Base-by-base conservation (phyloP, 2,888 invertebrate genomes). In the Megamerina dolium region DNA sequence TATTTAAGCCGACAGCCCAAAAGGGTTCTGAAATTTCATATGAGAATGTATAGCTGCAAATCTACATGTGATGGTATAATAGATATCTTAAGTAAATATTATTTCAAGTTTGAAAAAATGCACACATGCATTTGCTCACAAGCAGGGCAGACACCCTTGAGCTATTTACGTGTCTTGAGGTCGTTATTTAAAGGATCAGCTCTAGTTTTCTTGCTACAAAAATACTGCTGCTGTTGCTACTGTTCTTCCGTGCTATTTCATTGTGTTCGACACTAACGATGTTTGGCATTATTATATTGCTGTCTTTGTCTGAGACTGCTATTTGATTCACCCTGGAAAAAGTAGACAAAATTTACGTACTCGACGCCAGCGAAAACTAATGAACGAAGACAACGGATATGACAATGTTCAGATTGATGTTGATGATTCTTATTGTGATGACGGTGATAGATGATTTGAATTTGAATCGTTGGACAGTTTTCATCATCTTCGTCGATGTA, bases 371-470 rank as follows among this genome's bases (percentile, higher is more conserved):
- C 6, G 10, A 23, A 6, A 8, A 23, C 23, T 6, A 23, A 23
- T 6, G 10, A 6, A 23, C 23, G 23, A 10, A 8, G 10, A 10
- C 6, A 6, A 23, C 23, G 23, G 10, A 8, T 10, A 23, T 23
- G 23, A 23, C 23, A 10, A 23, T 23, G 8, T 8, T 23, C 8
- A 23, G 6, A 10, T 23, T 23, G 8, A 23, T 23, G 23, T 8
- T 10, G 23, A 23, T 23, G 8, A 23, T 6, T 23, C 6, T 8
- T 23, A 10, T 23, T 23, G 23, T 6, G 23, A 26, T 41, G 46
- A 39, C 50, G 57, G 55, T 59, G 57, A 56, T 58, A 60, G 53
- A 60, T 62, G 50, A 61, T 60, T 59, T 56, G 56, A 57, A 61
- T 62, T 61, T 53, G 43, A 43, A 49, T 44, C 37, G 27, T 37